Evolutionary conservation across 53 echinoderm and acorn worm genomes (phyloP).

Genomic region (Astropecten irregularis): DNA sequence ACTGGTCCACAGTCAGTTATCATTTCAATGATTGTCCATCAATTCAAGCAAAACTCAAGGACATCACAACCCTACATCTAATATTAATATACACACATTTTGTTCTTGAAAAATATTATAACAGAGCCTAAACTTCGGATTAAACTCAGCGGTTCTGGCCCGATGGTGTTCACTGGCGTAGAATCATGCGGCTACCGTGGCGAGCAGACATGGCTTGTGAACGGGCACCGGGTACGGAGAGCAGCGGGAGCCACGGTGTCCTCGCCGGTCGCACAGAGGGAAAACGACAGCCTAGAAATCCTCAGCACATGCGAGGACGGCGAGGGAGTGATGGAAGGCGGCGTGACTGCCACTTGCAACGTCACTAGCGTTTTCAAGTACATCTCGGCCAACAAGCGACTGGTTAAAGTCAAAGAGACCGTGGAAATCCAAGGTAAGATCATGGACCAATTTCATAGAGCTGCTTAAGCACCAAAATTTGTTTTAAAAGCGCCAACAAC

Average conservation of each 20-base stretch:
- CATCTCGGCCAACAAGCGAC: not conserved
- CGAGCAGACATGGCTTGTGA: not conserved
- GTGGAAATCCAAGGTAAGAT: not conserved
- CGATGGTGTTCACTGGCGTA: not conserved
- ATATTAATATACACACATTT: too few relatives aligned
- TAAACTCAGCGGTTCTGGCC: not conserved
- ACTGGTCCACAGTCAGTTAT: too few relatives aligned
- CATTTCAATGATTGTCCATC: too few relatives aligned
- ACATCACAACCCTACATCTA: too few relatives aligned
- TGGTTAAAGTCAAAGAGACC: not conserved
- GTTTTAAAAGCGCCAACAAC: too few relatives aligned
- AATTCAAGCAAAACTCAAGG: too few relatives aligned
- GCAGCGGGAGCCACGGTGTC: not conserved
- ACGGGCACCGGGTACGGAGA: not conserved
- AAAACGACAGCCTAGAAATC: not conserved
- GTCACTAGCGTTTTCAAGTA: conserved; percentile 3
- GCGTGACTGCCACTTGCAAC: not conserved
- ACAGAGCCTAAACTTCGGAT: not conserved
- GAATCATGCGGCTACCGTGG: not conserved
- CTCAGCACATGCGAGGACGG: not conserved
- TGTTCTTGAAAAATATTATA: too few relatives aligned
- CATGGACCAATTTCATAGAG: too few relatives aligned
- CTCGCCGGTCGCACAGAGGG: not conserved
- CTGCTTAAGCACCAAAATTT: too few relatives aligned
- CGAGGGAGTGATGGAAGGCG: too few relatives aligned